Conservation (phyloP, 2,113 vertebrate species). For the Alectura lathami region DNA sequence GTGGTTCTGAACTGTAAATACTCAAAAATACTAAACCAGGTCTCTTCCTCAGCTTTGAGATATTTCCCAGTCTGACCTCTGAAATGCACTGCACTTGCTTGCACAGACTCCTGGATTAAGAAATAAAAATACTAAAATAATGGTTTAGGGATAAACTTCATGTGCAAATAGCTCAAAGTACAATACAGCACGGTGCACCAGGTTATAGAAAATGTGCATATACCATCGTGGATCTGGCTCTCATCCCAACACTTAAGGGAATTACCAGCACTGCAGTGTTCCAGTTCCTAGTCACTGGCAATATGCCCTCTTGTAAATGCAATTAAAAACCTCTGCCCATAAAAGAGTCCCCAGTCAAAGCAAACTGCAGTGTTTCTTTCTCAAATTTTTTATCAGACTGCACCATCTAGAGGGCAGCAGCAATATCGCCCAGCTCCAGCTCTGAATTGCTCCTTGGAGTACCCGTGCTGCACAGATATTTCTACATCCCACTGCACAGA, state of each 20-base stretch:
- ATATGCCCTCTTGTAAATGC: neutral
- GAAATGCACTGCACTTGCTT: fast-evolving
- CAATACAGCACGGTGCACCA: neutral
- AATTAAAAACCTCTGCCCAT: neutral
- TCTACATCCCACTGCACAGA: fast-evolving
- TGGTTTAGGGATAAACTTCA: neutral
- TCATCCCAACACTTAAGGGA: neutral
- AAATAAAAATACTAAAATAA: neutral
- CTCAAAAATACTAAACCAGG: neutral
- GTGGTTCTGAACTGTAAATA: neutral
- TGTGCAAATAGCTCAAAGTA: neutral
- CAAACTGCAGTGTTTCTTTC: fast-evolving
- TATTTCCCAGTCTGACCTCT: neutral
- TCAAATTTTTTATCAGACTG: conserved; percentile 15
- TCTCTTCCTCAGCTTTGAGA: neutral
- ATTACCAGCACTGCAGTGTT: neutral
- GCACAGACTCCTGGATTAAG: neutral
- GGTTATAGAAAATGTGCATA: neutral
- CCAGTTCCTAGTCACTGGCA: neutral
- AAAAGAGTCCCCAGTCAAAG: too few species aligned
- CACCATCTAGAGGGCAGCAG: conserved; percentile 73
- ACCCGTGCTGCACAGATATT: fast-evolving
- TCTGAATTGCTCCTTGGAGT: fast-evolving
- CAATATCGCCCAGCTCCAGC: neutral
- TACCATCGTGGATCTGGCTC: neutral